phyloP scores from a whole-genome alignment of 2,888 invertebrate species.

The Acanthosepion esculentum region DNA sequence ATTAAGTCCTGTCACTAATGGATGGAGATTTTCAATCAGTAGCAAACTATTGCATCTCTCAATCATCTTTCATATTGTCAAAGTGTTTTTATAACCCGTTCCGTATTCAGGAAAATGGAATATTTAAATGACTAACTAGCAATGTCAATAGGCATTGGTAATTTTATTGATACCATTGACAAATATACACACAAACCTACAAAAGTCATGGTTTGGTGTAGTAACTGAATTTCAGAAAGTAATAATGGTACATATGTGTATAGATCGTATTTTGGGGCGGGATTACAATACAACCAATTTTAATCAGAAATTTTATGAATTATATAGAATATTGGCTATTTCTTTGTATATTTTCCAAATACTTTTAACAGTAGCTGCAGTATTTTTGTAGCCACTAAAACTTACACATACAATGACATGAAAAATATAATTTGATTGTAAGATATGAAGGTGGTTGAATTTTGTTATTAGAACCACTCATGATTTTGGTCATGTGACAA shows the following conservation, averaged over 20 bases:
- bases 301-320: neutral
- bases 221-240: neutral
- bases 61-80: neutral
- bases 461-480: no score
- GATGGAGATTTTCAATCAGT: neutral
- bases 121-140: neutral
- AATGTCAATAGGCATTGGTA: neutral
- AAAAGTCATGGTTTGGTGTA: neutral
- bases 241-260: neutral
- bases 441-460: no score
- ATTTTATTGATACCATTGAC: no score
- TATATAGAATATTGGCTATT: neutral
- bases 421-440: no score
- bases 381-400: no score
- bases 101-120: neutral
- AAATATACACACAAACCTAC: neutral
- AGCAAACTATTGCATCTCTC: neutral
- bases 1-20: neutral
- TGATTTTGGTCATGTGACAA: no score
- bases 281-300: neutral
- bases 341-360: neutral
- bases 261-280: neutral
- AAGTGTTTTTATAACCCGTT: neutral
- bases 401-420: no score
- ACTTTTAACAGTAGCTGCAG: no score